phyloP scores from a whole-genome alignment of 2,888 invertebrate species.

The Melieria crassipennis region DNA sequence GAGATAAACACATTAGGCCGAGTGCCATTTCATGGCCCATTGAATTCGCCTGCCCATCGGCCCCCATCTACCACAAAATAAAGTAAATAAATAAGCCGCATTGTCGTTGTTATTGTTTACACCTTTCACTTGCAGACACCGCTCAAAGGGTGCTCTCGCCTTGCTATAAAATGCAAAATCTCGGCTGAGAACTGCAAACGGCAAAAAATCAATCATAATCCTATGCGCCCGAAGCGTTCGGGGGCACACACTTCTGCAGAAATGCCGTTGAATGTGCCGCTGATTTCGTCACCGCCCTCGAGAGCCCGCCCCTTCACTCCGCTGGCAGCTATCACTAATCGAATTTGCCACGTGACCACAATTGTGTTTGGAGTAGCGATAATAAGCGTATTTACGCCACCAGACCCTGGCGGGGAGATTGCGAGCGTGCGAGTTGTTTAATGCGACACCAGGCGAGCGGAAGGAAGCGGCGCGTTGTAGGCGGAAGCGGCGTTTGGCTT shows the following conservation, averaged over 20 bases:
- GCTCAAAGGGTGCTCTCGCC: constrained; percentile 18
- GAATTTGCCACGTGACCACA: constrained; percentile 62
- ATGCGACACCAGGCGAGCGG: constrained; percentile 13
- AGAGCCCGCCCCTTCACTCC: constrained; percentile 33
- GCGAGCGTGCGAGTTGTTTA: background rate
- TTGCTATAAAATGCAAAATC: background rate
- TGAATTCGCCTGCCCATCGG: constrained; percentile 51
- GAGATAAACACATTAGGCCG: constrained; percentile 61
- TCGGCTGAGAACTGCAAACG: background rate
- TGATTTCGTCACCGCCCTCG: constrained; percentile 57
- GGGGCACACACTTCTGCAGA: constrained; percentile 50
- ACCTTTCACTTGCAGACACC: constrained; percentile 56
- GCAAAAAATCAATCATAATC: constrained; percentile 59
- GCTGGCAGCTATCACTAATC: constrained; percentile 42
- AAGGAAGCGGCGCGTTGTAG: constrained; percentile 44
- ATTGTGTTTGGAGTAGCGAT: constrained; percentile 62
- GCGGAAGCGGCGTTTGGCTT: constrained; percentile 40
- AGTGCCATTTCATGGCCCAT: constrained; percentile 66
- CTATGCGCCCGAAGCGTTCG: constrained; percentile 44
- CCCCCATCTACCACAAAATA: constrained; percentile 20
- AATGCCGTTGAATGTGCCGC: constrained; percentile 45
- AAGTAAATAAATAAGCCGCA: background rate
- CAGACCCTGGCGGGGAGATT: background rate
- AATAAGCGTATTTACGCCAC: constrained; percentile 59
- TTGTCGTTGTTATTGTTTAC: constrained; percentile 50